Conservation (phyloP, 2,113 vertebrate species). For the Antechinus flavipes region DNA sequence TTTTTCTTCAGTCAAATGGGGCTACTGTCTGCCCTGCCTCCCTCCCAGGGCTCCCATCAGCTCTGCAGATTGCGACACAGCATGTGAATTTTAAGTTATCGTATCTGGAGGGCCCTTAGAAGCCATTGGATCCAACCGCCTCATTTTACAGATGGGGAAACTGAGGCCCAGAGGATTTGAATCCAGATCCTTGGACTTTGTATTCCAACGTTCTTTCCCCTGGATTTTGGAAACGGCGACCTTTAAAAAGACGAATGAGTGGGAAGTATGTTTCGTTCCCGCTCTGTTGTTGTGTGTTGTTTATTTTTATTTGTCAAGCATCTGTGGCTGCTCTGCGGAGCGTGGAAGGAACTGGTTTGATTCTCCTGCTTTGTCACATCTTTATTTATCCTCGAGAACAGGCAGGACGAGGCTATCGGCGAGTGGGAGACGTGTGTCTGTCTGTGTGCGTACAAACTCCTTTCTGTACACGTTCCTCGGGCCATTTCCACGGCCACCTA, state of each 20-base stretch:
- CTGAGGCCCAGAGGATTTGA: background rate
- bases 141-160: background rate
- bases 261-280: background rate
- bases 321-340: background rate
- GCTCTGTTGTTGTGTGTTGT: accelerated
- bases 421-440: background rate
- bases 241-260: background rate
- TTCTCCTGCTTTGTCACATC: background rate
- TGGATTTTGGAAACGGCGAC: background rate
- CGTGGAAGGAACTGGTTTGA: accelerated
- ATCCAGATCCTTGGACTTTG: too few relatives aligned
- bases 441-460: background rate
- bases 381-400: background rate
- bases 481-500: too few relatives aligned
- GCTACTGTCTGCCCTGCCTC: too few relatives aligned
- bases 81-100: background rate
- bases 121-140: background rate
- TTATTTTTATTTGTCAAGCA: background rate
- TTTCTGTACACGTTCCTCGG: background rate
- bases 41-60: too few relatives aligned
- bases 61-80: too few relatives aligned
- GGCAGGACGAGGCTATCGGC: background rate
- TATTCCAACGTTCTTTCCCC: too few relatives aligned
- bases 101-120: background rate
- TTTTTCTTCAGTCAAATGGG: too few relatives aligned